These are phyloP conservation scores for Drosophila varians DNA, from an alignment of 1,140 invertebrate genomes.

Conservation along the genomic window DNA sequence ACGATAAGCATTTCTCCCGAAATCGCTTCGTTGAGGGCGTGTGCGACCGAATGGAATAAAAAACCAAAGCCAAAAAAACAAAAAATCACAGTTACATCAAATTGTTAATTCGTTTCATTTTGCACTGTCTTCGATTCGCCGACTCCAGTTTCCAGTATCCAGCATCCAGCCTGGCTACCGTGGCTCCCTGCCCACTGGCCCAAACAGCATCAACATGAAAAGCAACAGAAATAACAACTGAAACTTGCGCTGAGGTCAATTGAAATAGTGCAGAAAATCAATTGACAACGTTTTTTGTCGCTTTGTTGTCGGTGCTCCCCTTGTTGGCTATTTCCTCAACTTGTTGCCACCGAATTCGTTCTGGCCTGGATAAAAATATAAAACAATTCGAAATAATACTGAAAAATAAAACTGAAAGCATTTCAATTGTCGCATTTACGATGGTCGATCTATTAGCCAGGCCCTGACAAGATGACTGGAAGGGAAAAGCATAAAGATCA, in stretches of 20 bases:
- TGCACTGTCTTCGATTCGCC: constrained; percentile 61
- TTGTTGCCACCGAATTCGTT: constrained; percentile 66
- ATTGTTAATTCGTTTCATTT: constrained; percentile 82
- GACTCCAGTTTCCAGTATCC: constrained; percentile 29
- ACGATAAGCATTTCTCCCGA: constrained; percentile 81
- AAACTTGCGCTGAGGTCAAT: constrained; percentile 62
- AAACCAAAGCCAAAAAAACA: constrained; percentile 16
- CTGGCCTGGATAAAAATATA: constrained; percentile 22
- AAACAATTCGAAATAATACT: not conserved
- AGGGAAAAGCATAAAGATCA: constrained; percentile 23
- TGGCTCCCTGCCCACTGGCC: constrained; percentile 46
- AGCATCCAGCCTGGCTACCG: constrained; percentile 50
- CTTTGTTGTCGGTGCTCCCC: constrained; percentile 3
- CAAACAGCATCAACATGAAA: constrained; percentile 32
- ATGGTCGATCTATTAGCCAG: constrained; percentile 68
- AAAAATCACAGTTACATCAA: constrained; percentile 81
- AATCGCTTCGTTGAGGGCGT: constrained; percentile 78
- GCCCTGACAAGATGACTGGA: constrained; percentile 21
- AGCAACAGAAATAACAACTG: constrained; percentile 19
- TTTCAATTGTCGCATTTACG: constrained; percentile 69
- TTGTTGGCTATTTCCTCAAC: constrained; percentile 33
- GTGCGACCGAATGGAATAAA: constrained; percentile 38
- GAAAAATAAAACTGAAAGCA: constrained; percentile 57
- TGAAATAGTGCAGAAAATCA: constrained; percentile 82
- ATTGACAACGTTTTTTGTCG: constrained; percentile 74